Evolutionary conservation across 2,113 vertebrate species (phyloP).

Genomic region (Etheostoma cragini): DNA sequence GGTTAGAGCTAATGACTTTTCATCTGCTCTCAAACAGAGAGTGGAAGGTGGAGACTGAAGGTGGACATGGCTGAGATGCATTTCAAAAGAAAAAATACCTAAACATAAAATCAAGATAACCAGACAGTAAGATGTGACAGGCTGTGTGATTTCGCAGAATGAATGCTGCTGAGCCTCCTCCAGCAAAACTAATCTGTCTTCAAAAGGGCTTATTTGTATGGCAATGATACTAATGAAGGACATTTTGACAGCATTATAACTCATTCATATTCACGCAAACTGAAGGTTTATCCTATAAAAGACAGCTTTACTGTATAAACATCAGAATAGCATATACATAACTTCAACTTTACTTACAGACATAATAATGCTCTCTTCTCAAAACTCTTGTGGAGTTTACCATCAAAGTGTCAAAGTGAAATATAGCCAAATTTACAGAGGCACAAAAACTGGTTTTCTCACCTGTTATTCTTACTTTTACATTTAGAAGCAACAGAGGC

Average conservation of each 20-base stretch:
- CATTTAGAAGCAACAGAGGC: not conserved
- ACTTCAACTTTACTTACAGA: not conserved
- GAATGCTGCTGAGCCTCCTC: constrained; percentile 17
- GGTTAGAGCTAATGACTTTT: constrained; percentile 45
- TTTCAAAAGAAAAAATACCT: not conserved
- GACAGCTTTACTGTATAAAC: constrained; percentile 18
- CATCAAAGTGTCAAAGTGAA: not conserved
- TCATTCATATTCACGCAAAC: constrained; percentile 8
- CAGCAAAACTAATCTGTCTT: constrained; percentile 31
- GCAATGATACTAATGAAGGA: constrained; percentile 44
- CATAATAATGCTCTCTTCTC: not conserved
- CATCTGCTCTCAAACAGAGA: constrained; percentile 28
- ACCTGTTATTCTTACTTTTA: not conserved
- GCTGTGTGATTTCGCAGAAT: constrained; percentile 1
- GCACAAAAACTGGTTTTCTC: not conserved
- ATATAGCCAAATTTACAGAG: not conserved
- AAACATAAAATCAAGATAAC: constrained; percentile 17
- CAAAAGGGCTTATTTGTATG: constrained; percentile 29
- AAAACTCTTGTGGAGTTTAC: not conserved
- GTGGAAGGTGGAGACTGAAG: not conserved
- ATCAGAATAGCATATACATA: not conserved
- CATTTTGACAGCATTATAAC: constrained; percentile 40
- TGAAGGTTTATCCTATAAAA: constrained; percentile 5
- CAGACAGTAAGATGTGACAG: constrained; percentile 19
- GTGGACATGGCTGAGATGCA: not conserved